Evolutionary conservation across 2,888 invertebrate species (phyloP).

Genomic region (Bruchidius siliquastri): DNA sequence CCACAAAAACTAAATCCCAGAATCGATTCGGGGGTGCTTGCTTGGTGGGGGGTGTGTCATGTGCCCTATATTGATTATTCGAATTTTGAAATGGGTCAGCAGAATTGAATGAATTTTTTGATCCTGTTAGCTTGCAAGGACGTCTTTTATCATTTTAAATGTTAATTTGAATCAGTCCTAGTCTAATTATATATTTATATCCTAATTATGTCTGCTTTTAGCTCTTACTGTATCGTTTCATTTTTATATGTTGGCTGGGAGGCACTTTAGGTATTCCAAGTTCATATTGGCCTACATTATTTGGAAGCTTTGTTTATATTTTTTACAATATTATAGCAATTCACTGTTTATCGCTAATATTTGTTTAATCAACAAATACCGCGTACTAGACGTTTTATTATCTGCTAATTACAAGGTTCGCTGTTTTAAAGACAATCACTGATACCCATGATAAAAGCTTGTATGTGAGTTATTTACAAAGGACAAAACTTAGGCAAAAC

Average conservation of each 20-base stretch:
- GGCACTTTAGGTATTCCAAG: not conserved
- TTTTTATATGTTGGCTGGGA: not conserved
- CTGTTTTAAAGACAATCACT: not conserved
- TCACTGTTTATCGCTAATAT: not conserved
- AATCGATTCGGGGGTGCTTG: conserved; percentile 43
- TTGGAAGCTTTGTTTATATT: not conserved
- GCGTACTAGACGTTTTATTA: not conserved
- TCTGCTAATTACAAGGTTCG: not conserved
- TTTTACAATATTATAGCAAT: not conserved
- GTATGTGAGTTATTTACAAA: too few species aligned
- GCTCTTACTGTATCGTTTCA: not conserved
- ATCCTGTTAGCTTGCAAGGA: not conserved
- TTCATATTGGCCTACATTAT: not conserved
- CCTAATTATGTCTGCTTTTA: not conserved
- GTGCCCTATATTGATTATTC: conserved; percentile 43
- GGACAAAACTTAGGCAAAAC: too few species aligned
- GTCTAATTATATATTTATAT: not conserved
- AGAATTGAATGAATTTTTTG: not conserved
- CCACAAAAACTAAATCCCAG: conserved; percentile 24
- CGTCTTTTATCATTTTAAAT: not conserved
- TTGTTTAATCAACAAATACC: not conserved
- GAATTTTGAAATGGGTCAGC: conserved; percentile 28
- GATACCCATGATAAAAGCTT: not conserved
- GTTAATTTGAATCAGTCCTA: not conserved
- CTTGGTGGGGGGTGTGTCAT: conserved; percentile 40